These are phyloP conservation scores for Ditula angustiorana DNA, from an alignment of 2,888 invertebrate species.

Conservation along the genomic window DNA sequence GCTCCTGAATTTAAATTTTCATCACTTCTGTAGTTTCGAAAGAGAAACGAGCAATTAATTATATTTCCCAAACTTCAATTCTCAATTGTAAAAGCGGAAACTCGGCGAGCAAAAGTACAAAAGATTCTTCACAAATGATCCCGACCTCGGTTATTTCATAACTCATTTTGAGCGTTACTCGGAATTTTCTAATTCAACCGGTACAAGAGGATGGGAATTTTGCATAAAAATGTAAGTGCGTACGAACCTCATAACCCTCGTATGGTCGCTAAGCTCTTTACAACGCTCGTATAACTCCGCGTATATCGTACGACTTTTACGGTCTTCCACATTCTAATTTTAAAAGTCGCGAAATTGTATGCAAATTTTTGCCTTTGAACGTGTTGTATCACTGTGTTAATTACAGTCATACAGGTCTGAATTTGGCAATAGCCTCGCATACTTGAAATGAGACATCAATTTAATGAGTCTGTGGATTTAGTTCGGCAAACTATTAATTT, in stretches of 20 bases:
- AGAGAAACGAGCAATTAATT: constrained; percentile 20
- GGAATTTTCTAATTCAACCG: constrained; percentile 21
- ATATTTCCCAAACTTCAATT: constrained; percentile 10
- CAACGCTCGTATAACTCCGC: constrained; percentile 1
- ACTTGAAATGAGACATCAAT: not conserved
- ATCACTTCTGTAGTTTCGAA: constrained; percentile 3
- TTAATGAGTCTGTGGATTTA: not conserved
- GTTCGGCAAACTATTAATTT: not conserved
- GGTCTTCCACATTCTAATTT: constrained; percentile 16
- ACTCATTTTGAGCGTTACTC: constrained; percentile 16
- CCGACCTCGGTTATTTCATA: constrained; percentile 5
- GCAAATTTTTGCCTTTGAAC: constrained; percentile 21
- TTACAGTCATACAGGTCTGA: not conserved
- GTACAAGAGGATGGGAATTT: constrained; percentile 10
- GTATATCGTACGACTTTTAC: constrained; percentile 26
- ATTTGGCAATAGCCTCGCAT: not conserved
- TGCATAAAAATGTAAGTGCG: constrained; percentile 24
- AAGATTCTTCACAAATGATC: constrained; percentile 10
- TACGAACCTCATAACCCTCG: constrained; percentile 19
- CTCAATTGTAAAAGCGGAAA: constrained; percentile 9
- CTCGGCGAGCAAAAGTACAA: constrained; percentile 1
- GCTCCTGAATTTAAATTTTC: not conserved
- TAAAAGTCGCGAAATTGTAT: constrained; percentile 30
- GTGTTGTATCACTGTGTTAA: not conserved
- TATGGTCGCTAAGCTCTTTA: constrained; percentile 27